Evolutionary conservation across 2,888 invertebrate species (phyloP), one percentile per base, ranked within the genome.

Genomic region (Rhagonycha fulva): DNA sequence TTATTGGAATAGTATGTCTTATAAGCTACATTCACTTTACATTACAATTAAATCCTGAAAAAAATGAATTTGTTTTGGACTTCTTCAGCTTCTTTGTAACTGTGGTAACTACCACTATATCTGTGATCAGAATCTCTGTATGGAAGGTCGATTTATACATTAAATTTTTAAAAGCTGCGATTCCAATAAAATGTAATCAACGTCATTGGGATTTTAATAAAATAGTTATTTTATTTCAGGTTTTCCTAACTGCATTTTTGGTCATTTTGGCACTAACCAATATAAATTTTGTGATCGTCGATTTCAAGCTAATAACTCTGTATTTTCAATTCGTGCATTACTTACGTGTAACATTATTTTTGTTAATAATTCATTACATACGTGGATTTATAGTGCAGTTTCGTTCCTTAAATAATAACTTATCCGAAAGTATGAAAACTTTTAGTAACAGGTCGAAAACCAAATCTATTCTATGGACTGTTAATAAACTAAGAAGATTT

Each of bases 21-120:
- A 4, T 12, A 0, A 4, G 12, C 5, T 12, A 1, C 4, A 4
- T 32, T 0, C 12, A 1, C 12, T 0, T 4, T 4, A 4, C 4
- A 1, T 32, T 12, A 12, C 0, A 32, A 12, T 0, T 12, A 4
- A 7, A 7, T 28, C 4, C 1, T 12, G 3, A 12, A 32, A 1
- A 4, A n/a, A 30, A 11, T 4, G 32, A 32, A 12, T 24, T 24
- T 4, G 12, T 4, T 4, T 7, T 28, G 4, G n/a, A n/a, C n/a
- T 1, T 47, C 2, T 5, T 47, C 24, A 3, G 1, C 7, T n/a
- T 1, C n/a, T 47, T 7, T 4, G 3, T 2, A n/a, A 0, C 5
- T 47, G n/a, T 2, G 7, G n/a, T 47, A 47, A 7, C n/a, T 4
- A n/a, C n/a, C 47, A 5, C n/a, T 47, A 47, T 3, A 7, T 47